Percentiles rank a stretch among this genome's conserved stretches.
Evolutionary conservation across 1,140 invertebrate species (phyloP).

Genomic region (Neocloeon triangulifer): DNA sequence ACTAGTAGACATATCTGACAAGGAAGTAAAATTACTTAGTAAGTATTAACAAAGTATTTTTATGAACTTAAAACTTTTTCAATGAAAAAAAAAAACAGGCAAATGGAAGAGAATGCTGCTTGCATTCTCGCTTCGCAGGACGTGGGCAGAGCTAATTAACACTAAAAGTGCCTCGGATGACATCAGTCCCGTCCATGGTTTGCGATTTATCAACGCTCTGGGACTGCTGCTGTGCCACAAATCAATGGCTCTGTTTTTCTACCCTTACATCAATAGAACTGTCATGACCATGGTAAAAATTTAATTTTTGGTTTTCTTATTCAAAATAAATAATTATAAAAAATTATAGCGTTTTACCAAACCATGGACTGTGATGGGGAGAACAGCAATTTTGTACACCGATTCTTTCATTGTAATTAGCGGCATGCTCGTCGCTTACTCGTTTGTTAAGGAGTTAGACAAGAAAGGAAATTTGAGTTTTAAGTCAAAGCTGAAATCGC

Average conservation of each 20-base stretch:
- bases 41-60: not conserved
- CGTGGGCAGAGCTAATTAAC: constrained; percentile 26
- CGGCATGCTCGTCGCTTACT: constrained; percentile 40
- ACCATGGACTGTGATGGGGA: constrained; percentile 43
- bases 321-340: constrained; percentile 2
- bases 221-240: constrained; percentile 43
- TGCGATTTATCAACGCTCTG: constrained; percentile 39
- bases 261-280: constrained; percentile 42
- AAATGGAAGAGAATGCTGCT: constrained; percentile 19
- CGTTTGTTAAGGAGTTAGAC: constrained; percentile 21
- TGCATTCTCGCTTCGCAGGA: constrained; percentile 39
- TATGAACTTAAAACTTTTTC: not conserved
- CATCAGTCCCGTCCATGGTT: constrained; percentile 38
- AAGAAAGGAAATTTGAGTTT: not conserved
- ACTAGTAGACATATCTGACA: not conserved
- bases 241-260: constrained; percentile 46
- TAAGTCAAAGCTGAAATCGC: not conserved
- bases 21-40: not conserved
- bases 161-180: constrained; percentile 26
- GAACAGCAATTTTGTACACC: constrained; percentile 50
- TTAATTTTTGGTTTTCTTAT: not conserved
- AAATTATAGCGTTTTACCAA: constrained; percentile 28
- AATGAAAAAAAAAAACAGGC: too few relatives aligned
- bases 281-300: constrained; percentile 33
- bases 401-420: constrained; percentile 56